phyloP scores from a whole-genome alignment of 1,140 invertebrate species.

The Drosophila tsacasi region DNA sequence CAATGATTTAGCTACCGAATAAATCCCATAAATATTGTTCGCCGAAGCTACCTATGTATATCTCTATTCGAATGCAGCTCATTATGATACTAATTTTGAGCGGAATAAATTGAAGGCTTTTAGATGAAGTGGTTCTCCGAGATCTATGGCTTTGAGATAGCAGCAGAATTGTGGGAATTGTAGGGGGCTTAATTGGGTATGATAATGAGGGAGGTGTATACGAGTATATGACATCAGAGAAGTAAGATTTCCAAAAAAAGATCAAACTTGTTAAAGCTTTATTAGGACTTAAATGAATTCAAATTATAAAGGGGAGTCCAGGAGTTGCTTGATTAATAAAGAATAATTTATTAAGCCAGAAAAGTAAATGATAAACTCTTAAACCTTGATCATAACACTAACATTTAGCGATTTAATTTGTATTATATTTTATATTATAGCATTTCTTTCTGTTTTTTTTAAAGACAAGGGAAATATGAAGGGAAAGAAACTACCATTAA shows the following conservation, averaged over 20 bases:
- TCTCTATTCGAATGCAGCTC: slow-evolving; percentile 21
- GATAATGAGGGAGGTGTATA: not conserved
- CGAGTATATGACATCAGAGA: slow-evolving; percentile 15
- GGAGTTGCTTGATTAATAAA: not conserved
- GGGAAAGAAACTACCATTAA: not conserved
- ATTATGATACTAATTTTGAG: slow-evolving; percentile 19
- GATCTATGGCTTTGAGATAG: slow-evolving; percentile 32
- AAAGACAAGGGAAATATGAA: not conserved
- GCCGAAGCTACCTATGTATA: not conserved
- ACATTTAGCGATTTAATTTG: not conserved
- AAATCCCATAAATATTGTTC: slow-evolving; percentile 44
- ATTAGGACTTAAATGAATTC: not conserved
- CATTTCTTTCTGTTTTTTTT: not conserved
- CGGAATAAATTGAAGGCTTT: slow-evolving; percentile 25
- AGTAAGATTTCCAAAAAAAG: not conserved
- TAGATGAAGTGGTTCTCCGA: slow-evolving; percentile 23
- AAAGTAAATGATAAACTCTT: not conserved
- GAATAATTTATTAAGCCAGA: not conserved
- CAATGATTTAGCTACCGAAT: slow-evolving; percentile 69
- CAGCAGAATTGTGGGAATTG: not conserved
- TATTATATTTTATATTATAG: not conserved
- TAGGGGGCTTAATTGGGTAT: slow-evolving; percentile 17
- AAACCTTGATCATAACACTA: not conserved
- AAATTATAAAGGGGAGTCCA: too few species aligned
- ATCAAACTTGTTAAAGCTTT: not conserved